Evolutionary conservation across 2,113 vertebrate genomes (phyloP).

Genomic region (Oryzias javanicus): DNA sequence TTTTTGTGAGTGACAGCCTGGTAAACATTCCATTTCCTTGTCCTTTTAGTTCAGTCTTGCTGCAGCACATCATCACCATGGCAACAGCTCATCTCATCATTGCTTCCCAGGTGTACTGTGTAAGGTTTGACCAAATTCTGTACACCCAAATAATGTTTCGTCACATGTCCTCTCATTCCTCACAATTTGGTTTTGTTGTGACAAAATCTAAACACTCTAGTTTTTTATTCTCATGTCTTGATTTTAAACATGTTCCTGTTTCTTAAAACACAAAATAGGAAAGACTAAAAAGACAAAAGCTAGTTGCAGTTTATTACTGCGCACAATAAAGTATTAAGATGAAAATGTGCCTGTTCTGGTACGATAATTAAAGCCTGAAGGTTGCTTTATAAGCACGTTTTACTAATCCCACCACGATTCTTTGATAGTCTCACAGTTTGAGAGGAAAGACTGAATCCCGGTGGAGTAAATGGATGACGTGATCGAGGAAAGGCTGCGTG

Average conservation of each 20-base stretch:
- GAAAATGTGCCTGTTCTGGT: slow-evolving; percentile 60
- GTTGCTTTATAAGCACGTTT: slow-evolving; percentile 50
- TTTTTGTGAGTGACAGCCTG: slow-evolving; percentile 21
- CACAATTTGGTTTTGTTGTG: slow-evolving; percentile 4
- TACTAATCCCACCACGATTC: slow-evolving; percentile 53
- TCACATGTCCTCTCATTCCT: slow-evolving; percentile 14
- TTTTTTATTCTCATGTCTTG: neutral
- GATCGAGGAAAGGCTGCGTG: slow-evolving; percentile 43
- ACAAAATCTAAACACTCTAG: neutral
- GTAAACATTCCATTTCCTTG: slow-evolving; percentile 36
- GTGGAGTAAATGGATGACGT: slow-evolving; percentile 62
- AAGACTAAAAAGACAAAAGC: slow-evolving; percentile 23
- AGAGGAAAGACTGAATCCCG: slow-evolving; percentile 55
- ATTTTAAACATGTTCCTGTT: neutral
- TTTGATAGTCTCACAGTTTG: slow-evolving; percentile 46
- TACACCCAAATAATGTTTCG: slow-evolving; percentile 12
- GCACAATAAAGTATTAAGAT: slow-evolving; percentile 30
- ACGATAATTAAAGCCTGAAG: slow-evolving; percentile 65
- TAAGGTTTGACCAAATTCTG: slow-evolving; percentile 47
- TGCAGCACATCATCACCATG: slow-evolving; percentile 62
- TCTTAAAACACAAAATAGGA: slow-evolving; percentile 30
- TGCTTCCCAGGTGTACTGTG: slow-evolving; percentile 61
- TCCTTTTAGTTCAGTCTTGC: slow-evolving; percentile 55
- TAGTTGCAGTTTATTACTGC: slow-evolving; percentile 15
- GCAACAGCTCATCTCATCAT: slow-evolving; percentile 61